Evolutionary conservation across 2,113 vertebrate species (phyloP).

Genomic region (Acrocephalus kingi): DNA sequence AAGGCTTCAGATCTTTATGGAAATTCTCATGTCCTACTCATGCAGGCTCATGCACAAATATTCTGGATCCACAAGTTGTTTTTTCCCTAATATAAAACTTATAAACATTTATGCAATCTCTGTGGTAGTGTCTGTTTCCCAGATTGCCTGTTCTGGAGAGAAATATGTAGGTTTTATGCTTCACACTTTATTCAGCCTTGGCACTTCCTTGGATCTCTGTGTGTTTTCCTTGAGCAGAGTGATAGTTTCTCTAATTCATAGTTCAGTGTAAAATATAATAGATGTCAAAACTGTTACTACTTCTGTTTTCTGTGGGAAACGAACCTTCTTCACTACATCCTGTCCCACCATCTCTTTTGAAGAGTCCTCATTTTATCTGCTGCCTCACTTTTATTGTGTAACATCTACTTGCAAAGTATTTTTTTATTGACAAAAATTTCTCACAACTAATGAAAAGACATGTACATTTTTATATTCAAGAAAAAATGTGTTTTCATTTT

Average conservation of each 20-base stretch:
- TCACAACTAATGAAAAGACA: neutral
- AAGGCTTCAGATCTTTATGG: neutral
- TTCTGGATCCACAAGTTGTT: neutral
- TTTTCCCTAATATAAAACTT: neutral
- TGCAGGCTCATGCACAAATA: neutral
- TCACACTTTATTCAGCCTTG: neutral
- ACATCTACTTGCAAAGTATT: neutral
- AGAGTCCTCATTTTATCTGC: neutral
- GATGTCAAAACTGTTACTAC: conserved; percentile 28
- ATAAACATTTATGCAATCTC: neutral
- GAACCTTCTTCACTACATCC: neutral
- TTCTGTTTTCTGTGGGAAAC: neutral
- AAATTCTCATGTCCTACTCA: neutral
- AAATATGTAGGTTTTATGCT: neutral
- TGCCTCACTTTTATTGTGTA: neutral
- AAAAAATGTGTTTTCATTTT: neutral
- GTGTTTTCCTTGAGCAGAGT: conserved; percentile 9
- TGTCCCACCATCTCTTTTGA: neutral
- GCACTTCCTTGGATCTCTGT: neutral
- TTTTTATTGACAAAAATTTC: neutral
- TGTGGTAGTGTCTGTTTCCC: neutral
- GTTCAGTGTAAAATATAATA: conserved; percentile 19
- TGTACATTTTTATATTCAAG: neutral
- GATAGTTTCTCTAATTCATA: conserved; percentile 2
- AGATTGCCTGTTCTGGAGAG: neutral